phyloP scores from a whole-genome alignment of 1,140 invertebrate genomes.

The Drosophila tani region DNA sequence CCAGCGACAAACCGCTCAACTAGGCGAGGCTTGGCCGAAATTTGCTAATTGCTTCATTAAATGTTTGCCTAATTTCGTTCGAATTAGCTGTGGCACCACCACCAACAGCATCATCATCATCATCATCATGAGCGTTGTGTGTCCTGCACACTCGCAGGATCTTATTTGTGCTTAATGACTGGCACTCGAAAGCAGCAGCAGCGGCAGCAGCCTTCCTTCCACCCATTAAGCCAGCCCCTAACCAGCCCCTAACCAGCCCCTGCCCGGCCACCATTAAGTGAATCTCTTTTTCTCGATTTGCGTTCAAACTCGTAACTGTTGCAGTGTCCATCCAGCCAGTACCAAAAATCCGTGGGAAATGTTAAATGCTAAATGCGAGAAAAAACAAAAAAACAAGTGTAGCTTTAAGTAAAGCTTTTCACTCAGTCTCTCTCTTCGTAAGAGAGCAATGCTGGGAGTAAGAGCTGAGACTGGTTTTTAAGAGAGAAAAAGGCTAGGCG shows the following conservation, averaged over 20 bases:
- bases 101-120: background rate
- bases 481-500: background rate
- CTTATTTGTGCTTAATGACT: conserved; percentile 46
- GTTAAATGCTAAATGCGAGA: background rate
- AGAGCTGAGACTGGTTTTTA: background rate
- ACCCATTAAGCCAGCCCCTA: conserved; percentile 23
- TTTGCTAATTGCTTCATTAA: conserved; percentile 83
- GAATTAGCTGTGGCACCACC: conserved; percentile 64
- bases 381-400: background rate
- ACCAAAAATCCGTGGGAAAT: conserved; percentile 11
- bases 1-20: background rate
- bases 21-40: conserved; percentile 47
- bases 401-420: conserved; percentile 30
- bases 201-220: conserved; percentile 4
- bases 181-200: conserved; percentile 19
- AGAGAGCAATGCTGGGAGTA: too few species aligned
- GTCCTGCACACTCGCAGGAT: conserved; percentile 35
- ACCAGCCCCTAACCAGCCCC: background rate
- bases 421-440: background rate
- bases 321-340: conserved; percentile 23
- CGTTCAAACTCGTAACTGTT: conserved; percentile 38
- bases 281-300: conserved; percentile 45
- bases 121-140: background rate
- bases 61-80: conserved; percentile 83
- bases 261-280: conserved; percentile 27